Percentiles rank a stretch among this genome's conserved stretches.
phyloP scores from a whole-genome alignment of 1,140 invertebrate species.

The Campodea augens region DNA sequence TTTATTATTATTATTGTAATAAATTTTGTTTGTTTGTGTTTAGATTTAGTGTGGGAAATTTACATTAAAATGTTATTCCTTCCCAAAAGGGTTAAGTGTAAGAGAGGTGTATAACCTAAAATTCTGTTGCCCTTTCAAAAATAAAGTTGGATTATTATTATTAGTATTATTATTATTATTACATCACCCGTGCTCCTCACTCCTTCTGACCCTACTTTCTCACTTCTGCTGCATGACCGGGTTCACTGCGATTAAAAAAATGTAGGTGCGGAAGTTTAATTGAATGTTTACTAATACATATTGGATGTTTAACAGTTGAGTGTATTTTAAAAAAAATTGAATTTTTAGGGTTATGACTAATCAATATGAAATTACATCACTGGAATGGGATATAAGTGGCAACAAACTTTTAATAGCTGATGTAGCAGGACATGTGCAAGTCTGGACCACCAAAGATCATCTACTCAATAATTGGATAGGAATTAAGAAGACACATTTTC shows the following conservation, averaged over 20 bases:
- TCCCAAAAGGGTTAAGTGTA: too few species aligned
- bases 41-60: too few species aligned
- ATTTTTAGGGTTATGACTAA: conserved; percentile 23
- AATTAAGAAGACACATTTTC: conserved; percentile 25
- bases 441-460: conserved; percentile 57
- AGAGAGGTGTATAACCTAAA: too few species aligned
- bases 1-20: too few species aligned
- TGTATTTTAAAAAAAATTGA: not conserved
- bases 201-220: not conserved
- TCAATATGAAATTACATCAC: conserved; percentile 39
- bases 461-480: conserved; percentile 58
- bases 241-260: not conserved
- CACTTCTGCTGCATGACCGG: not conserved
- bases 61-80: too few species aligned
- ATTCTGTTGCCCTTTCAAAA: not conserved
- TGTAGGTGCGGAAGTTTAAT: not conserved
- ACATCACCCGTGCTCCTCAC: not conserved
- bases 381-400: conserved; percentile 70
- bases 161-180: too few species aligned
- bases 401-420: conserved; percentile 56
- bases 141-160: too few species aligned
- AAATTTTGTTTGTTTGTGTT: too few species aligned
- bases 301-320: not conserved
- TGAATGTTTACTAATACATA: not conserved
- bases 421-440: conserved; percentile 46